phyloP scores from a whole-genome alignment of 2,797 vertebrate species.

The Xenopus petersii region DNA sequence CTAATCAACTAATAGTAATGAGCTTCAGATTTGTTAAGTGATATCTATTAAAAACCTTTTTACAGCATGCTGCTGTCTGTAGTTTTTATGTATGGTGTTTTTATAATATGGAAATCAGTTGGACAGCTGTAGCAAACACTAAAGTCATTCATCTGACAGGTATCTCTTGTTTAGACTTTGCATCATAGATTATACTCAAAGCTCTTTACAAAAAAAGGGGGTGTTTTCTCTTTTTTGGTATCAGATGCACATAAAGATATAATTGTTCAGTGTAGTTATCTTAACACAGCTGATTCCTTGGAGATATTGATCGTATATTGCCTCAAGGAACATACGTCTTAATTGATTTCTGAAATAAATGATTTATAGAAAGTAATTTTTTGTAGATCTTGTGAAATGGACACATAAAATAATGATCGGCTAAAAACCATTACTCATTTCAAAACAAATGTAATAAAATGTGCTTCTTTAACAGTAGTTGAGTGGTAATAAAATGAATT shows the following conservation, averaged over 20 bases:
- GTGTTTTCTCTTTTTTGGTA: constrained; percentile 16
- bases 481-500: constrained; percentile 48
- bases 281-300: constrained; percentile 8
- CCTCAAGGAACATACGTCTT: constrained; percentile 33
- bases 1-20: no score
- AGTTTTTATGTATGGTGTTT: no score
- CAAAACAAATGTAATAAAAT: constrained; percentile 48
- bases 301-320: constrained; percentile 24
- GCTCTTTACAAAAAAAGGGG: no score
- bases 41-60: no score
- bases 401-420: constrained; percentile 46
- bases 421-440: constrained; percentile 43
- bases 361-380: constrained; percentile 40
- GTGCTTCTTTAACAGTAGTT: constrained; percentile 46
- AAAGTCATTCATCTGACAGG: no score
- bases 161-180: no score
- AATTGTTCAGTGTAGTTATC: constrained; percentile 18
- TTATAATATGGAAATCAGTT: no score
- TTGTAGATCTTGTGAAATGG: constrained; percentile 35
- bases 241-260: constrained; percentile 25
- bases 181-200: no score
- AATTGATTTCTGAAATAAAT: constrained; percentile 32
- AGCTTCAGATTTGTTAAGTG: no score
- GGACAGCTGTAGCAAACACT: no score
- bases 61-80: no score